Conservation (phyloP, 2,888 invertebrate genomes). For the Drosophila gaucha region DNA sequence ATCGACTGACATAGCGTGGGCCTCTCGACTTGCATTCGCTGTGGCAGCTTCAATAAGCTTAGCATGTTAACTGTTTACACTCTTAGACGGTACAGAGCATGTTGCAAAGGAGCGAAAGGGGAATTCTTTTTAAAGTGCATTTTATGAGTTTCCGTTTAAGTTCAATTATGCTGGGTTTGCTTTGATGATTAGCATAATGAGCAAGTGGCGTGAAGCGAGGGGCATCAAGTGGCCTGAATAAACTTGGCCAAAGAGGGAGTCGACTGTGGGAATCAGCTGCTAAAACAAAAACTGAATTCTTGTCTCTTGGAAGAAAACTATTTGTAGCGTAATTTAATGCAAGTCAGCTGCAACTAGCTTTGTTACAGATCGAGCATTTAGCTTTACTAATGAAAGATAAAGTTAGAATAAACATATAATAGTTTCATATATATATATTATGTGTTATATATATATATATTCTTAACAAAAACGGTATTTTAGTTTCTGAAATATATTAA, state of each 20-base stretch:
- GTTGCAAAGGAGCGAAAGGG: not conserved
- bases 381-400: too few relatives aligned
- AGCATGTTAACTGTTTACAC: conserved; percentile 55
- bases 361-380: too few relatives aligned
- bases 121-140: conserved; percentile 47
- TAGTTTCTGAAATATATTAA: too few relatives aligned
- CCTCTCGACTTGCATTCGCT: conserved; percentile 21
- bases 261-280: conserved; percentile 33
- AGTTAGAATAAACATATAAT: too few relatives aligned
- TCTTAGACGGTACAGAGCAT: conserved; percentile 1
- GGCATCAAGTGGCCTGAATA: conserved; percentile 33
- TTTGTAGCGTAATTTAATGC: too few relatives aligned
- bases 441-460: too few relatives aligned
- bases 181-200: conserved; percentile 58
- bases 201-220: conserved; percentile 47
- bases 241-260: conserved; percentile 4
- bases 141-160: conserved; percentile 75
- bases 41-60: conserved; percentile 59
- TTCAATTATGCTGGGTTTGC: conserved; percentile 61
- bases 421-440: too few relatives aligned
- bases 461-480: too few relatives aligned
- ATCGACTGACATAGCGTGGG: conserved; percentile 66
- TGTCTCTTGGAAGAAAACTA: too few relatives aligned
- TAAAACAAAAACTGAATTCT: too few relatives aligned
- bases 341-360: too few relatives aligned